Base-by-base conservation (phyloP, 2,888 invertebrate genomes). In the Pseudoips prasinana region DNA sequence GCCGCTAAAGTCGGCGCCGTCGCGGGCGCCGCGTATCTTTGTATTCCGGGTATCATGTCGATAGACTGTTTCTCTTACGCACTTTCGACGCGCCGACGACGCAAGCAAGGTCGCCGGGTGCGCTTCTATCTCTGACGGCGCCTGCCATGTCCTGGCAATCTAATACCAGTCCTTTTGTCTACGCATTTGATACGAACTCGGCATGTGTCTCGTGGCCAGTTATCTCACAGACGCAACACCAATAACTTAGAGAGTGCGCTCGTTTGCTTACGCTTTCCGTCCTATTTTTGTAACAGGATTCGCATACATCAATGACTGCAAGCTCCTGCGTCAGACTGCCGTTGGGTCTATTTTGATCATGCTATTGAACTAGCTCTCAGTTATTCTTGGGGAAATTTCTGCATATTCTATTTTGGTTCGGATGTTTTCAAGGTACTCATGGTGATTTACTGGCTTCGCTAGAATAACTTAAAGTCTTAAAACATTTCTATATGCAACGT, bases 71-170 rank as follows among this genome's bases (percentile, higher is more conserved):
- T 56, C 63, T 55, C 58, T 60, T 56, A 53, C 58, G 58, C 54
- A 50, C 52, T 20, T n/a, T 7, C 20, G 20, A n/a, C 20, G 20
- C 56, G 55, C 39, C 67, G 63, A n/a, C 20, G 20, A 20, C 20
- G 20, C n/a, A 7, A n/a, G n/a, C 20, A 85, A 85, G 84, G 84
- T 83, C 83, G 73, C 60, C 67, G 82, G 79, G 81, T 77, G 78
- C 80, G 60, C 64, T 58, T 64, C 68, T 83, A 84, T 84, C 82
- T 68, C 47, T 59, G 41, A 58, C 64, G 74, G 73, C 72, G 75
- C 73, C 74, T 57, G 50, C 34, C 58, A 55, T 64, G 49, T 58
- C 46, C 57, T 46, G 53, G 46, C 69, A 64, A 53, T 49, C 61
- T 38, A 74, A 71, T 63, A 55, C 58, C 51, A 58, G 58, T 67